Base-by-base conservation (phyloP, 2,113 vertebrate genomes). In the crab-eating macaque (Macaca fascicularis) region DNA sequence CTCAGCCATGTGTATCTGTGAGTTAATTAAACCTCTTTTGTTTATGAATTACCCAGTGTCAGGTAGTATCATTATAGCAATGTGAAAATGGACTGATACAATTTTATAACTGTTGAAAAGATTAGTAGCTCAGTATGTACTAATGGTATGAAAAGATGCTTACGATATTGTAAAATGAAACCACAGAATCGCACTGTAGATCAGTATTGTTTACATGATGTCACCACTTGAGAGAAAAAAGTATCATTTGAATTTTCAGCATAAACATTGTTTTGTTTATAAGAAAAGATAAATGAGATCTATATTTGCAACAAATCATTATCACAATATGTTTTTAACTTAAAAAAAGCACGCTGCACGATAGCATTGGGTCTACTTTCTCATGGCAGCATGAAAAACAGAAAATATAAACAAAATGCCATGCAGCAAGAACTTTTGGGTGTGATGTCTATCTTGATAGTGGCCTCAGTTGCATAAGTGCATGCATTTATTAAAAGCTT, bases 241-340 rank as follows among this genome's bases (percentile, higher is more conserved):
- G 23, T 48, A 83, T 5, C 17, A 83, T 64, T 87, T 83, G 40
- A 88, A 79, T 38, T 93, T 96, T 88, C 20, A 82, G 19, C 55
- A 91, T 67, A 78, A 11, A 96, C 6, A 43, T 84, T 64, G 87
- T 45, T 88, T 59, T 25, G 9, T 43, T 64, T 64, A 89, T 67
- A 61, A 84, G 91, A 75, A 85, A 72, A 89, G 20, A 92, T 7
- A 95, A 93, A 84, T 55, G 20, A 52, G 1, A 52, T 48, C 13
- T 94, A 20, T 67, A 90, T 55, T 93, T 40, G 25, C 38, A 88
- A 74, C 19, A 64, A 96, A 48, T 80, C 20, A 64, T 93, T 5
- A 72, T 97, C 43, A 70, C 20, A 75, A 43, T 89, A 74, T 74
- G 22, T 5, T 83, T 72, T 96, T 84, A 95, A 89, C 14, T 70